Conservation (phyloP, 2,113 vertebrate species). For the Peromyscus polionotus region DNA sequence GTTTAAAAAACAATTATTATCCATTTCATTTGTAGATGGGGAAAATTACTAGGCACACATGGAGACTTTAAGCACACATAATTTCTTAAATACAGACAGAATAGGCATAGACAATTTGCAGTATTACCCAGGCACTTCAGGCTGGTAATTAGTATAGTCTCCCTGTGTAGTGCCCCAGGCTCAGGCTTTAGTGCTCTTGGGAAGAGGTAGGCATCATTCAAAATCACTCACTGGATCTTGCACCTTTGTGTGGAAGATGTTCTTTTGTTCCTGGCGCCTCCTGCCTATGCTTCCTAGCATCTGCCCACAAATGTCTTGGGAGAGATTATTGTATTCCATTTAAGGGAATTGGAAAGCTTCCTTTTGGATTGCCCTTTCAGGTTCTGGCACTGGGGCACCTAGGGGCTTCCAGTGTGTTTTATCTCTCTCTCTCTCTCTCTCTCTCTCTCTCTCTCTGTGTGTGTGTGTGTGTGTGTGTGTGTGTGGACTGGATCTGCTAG, state of each 20-base stretch:
- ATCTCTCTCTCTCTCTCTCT: too few species aligned
- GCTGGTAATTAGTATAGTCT: constrained; percentile 41
- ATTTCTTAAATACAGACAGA: constrained; percentile 20
- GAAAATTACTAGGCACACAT: not conserved
- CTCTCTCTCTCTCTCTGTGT: too few species aligned
- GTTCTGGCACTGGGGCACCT: not conserved
- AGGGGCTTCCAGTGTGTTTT: not conserved
- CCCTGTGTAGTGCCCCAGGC: not conserved
- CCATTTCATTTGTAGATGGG: not conserved
- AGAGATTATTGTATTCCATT: constrained; percentile 28
- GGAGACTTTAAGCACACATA: not conserved
- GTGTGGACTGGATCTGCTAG: not conserved
- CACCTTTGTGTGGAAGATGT: not conserved
- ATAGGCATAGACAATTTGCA: constrained; percentile 11
- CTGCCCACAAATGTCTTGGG: not conserved
- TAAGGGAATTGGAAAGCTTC: constrained; percentile 1
- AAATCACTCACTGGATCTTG: constrained; percentile 34
- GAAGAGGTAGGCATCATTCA: constrained; percentile 40
- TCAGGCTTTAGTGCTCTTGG: not conserved
- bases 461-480: accelerated
- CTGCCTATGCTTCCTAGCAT: constrained; percentile 11
- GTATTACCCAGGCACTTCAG: constrained; percentile 23
- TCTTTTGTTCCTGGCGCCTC: constrained; percentile 63
- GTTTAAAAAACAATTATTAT: constrained; percentile 24
- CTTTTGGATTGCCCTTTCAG: not conserved